Percentiles rank a stretch among this genome's conserved stretches.
Evolutionary conservation across 2,113 vertebrate genomes (phyloP).

Genomic region (Cyphomyrus plagiostoma): DNA sequence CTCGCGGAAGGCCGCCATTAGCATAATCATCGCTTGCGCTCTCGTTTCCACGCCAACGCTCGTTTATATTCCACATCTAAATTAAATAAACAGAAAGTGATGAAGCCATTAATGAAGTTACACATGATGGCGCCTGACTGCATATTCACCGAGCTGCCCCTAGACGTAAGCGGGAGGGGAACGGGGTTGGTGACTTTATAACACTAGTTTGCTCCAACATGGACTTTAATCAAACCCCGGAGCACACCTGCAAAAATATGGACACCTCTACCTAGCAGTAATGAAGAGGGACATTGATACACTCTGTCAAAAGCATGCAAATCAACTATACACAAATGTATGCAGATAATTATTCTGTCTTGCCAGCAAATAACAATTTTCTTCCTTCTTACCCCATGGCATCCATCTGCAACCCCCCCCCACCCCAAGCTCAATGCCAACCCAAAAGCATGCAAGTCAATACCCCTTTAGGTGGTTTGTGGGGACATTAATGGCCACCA

Average conservation of each 20-base stretch:
- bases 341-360: no score
- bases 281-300: background rate
- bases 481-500: background rate
- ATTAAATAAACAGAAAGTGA: constrained; percentile 14
- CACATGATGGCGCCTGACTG: background rate
- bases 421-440: no score
- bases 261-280: background rate
- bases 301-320: background rate
- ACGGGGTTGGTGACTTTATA: background rate
- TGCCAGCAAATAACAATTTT: no score
- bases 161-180: background rate
- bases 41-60: background rate
- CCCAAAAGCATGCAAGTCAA: background rate
- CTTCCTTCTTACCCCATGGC: no score
- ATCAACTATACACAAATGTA: no score
- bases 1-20: background rate
- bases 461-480: background rate
- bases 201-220: background rate
- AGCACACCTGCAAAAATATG: background rate
- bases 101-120: constrained; percentile 15
- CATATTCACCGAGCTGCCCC: background rate
- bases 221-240: background rate
- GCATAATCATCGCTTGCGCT: background rate
- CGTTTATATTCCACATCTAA: constrained; percentile 2
- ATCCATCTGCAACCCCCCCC: no score